Base-by-base conservation (phyloP, 2,113 vertebrate genomes). In the Cyphotilapia sp. region DNA sequence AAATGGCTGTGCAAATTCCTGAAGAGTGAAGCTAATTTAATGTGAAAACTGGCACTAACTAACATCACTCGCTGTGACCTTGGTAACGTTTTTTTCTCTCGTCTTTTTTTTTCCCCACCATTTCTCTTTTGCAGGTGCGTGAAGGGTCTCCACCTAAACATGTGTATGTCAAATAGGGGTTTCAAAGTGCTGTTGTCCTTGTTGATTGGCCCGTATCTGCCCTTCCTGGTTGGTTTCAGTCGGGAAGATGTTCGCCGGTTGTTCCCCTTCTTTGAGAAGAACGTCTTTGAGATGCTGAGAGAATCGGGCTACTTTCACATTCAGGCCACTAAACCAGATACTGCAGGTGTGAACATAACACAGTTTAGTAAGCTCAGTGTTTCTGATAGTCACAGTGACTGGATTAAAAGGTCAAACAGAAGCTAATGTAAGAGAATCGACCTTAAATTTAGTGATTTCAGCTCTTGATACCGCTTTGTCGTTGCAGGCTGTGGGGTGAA, bases 241-340 rank as follows among this genome's bases (percentile, higher is more conserved):
- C 92, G 82, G 40, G 98, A 98, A 92, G 98, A 98, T 22, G 95
- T 92, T 80, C 93, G 16, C 13, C 96, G 95, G 3, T 6, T 95
- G 7, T 98, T 97, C 86, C 97, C 98, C 27, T 98, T 92, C 91
- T 88, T 97, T 71, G 93, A 98, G 83, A 98, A 96, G 93, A 96
- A 96, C 0, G 10, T 98, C 0, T 97, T 94, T 47, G 53, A 93
- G 0, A 1, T 97, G 1, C 59, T 98, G 71, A 92, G 66, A 82
- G 98, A 98, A 85, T 47, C 92, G 1, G 98, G 98, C 2, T 98
- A 98, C 93, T 1, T 98, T 6, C 97, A 98, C 93, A 97, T 98
- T 91, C 98, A 98, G 92, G 97, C 91, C 86, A 98, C 98, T 80
- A 98, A 98, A 91, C 98, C 98, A 14, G 98, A 98, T 93, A 98